Evolutionary conservation across 2,888 invertebrate genomes (phyloP).

Genomic region (Andricus curvator): DNA sequence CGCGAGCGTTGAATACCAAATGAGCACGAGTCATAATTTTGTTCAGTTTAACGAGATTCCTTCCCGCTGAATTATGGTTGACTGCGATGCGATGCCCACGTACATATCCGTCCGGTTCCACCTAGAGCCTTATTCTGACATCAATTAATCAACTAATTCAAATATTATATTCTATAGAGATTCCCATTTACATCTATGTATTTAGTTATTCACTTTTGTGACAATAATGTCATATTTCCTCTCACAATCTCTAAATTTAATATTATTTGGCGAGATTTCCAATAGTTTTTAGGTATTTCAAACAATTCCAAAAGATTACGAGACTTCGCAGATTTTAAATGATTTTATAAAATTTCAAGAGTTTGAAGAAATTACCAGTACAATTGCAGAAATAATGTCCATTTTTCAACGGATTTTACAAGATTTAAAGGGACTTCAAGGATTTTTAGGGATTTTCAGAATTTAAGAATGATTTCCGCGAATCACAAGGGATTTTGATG

Average conservation of each 20-base stretch:
- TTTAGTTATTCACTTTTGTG: not conserved
- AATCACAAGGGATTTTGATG: too few species aligned
- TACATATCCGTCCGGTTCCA: slow-evolving; percentile 19
- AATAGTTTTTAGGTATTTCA: too few species aligned
- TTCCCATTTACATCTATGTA: slow-evolving; percentile 1
- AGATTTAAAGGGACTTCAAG: too few species aligned
- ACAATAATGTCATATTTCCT: slow-evolving; percentile 1
- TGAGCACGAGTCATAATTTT: slow-evolving; percentile 51
- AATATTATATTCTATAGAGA: not conserved
- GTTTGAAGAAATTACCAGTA: too few species aligned
- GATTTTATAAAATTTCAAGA: too few species aligned
- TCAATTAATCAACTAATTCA: slow-evolving; percentile 38
- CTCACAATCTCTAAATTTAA: not conserved
- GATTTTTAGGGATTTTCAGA: too few species aligned
- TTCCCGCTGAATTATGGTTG: slow-evolving; percentile 45
- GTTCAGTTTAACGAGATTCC: slow-evolving; percentile 49
- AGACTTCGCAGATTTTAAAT: too few species aligned
- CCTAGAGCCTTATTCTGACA: slow-evolving; percentile 38
- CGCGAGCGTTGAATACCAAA: slow-evolving; percentile 47
- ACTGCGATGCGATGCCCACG: slow-evolving; percentile 7
- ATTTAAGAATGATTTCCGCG: too few species aligned
- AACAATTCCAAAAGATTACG: too few species aligned
- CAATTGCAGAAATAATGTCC: too few species aligned
- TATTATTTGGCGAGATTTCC: too few species aligned
- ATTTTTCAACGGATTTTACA: too few species aligned